Evolutionary conservation across 2,888 invertebrate species (phyloP), one percentile per base, ranked within the genome.

Genomic region (Ochlodes sylvanus): DNA sequence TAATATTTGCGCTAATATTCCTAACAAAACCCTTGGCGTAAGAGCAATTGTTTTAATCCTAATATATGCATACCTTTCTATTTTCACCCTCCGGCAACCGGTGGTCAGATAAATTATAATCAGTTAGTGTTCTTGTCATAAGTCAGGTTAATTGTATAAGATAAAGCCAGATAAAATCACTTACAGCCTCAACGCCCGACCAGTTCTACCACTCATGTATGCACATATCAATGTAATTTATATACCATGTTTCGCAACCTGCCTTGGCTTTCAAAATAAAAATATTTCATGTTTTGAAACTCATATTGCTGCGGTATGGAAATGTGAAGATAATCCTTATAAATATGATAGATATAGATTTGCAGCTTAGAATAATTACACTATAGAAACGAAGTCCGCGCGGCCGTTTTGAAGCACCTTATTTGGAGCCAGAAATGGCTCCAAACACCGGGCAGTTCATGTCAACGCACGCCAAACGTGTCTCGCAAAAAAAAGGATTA

Each of bases 141-240:
- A 66, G 54, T 61, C 66, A 54, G 66, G 54, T 44, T 66, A 66
- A 66, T 66, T 66, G 66, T 66, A 61, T 10, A 12, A 54, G 66
- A 66, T 66, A 66, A 60, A 55, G 17, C 60, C 44, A 21, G 66
- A 67, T 67, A 61, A 56, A 62, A 62, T 61, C 61, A 56, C 61
- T 66, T 66, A 67, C 67, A 47, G 44, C 38, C 34, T 27, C 60
- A 19, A 61, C 56, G 27, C 41, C 6, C 32, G 15, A 47, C 62
- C 62, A 41, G 61, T 62, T 56, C 19, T 14, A 47, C 42, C 55
- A 47, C 61, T 61, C 44, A 21, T 47, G 61, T 56, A 62, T 68
- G 62, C 67, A 68, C 62, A 62, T 68, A 68, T 62, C 55, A 68
- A 56, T 61, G 60, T 15, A 67, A 62, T 61, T 67, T 67, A 67